These are phyloP conservation scores for Strigamia crassipes DNA, from an alignment of 2,888 invertebrate species.

Conservation along the genomic window DNA sequence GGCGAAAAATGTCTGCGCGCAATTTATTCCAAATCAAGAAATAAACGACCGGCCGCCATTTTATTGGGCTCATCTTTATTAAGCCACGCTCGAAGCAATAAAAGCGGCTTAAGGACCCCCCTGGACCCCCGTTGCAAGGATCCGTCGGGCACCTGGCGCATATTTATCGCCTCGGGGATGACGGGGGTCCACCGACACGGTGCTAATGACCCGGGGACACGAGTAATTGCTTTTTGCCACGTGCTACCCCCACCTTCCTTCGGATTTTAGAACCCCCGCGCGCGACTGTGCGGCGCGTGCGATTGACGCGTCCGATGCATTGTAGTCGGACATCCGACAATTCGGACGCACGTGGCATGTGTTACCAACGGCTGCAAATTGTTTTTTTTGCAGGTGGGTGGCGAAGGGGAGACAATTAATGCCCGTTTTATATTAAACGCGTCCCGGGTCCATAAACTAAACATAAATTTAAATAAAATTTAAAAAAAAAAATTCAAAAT, in stretches of 20 bases:
- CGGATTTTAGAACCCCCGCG: not conserved
- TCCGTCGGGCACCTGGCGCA: conserved; percentile 3
- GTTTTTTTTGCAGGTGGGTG: not conserved
- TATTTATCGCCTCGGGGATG: conserved; percentile 30
- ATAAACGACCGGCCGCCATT: conserved; percentile 45
- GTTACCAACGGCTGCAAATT: not conserved
- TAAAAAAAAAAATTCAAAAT: too few species aligned
- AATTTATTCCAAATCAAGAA: conserved; percentile 47
- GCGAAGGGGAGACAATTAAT: not conserved
- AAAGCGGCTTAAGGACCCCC: conserved; percentile 43
- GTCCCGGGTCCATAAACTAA: too few species aligned
- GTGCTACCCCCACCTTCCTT: not conserved
- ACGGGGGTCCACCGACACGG: conserved; percentile 10
- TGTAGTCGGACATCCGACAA: not conserved
- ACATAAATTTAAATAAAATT: too few species aligned
- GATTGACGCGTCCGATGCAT: not conserved
- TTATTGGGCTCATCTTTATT: conserved; percentile 48
- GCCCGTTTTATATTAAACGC: not conserved
- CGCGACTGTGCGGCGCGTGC: not conserved
- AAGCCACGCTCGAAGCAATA: conserved; percentile 47
- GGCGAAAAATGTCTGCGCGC: conserved; percentile 2
- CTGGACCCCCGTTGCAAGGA: not conserved
- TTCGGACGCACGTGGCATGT: conserved; percentile 4
- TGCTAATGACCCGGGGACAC: conserved; percentile 10
- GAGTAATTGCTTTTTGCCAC: conserved; percentile 10